Evolutionary conservation across 2,888 invertebrate species (phyloP), one percentile per base, ranked within the genome.

Genomic region (Melanostoma mellinum): DNA sequence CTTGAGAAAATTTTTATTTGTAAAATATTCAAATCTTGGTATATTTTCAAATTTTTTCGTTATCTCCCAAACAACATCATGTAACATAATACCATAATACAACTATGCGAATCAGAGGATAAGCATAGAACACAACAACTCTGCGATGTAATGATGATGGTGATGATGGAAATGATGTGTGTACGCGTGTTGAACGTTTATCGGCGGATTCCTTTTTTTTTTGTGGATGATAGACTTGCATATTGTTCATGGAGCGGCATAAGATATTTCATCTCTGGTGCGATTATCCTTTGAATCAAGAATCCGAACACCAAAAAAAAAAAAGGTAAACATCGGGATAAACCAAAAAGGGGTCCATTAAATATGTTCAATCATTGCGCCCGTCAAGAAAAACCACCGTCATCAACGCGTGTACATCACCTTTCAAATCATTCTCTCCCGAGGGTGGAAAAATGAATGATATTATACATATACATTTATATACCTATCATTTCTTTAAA

Each of bases 301-400:
- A 48, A 53, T 4, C 10, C 20, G 1, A 55, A 38, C 38, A 9
- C 6, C n/a, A 36, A 52, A 35, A 38, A 38, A 46, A 46, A 48
- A 53, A 60, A 68, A 48, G 63, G 63, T 68, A 73, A 79, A 73
- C 77, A 58, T n/a, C 58, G 42, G 65, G 77, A 77, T 82, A 78
- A 78, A 73, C 82, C 82, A 63, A 73, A 77, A 75, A 78, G 73
- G 73, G 78, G 55, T 76, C 73, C 78, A 78, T 74, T 77, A 82
- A 82, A 82, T 82, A 53, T 78, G 82, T 78, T 82, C 77, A 82
- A 82, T 82, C 82, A 78, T 82, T 82, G 82, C 71, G 73, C 32
- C 63, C 72, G 77, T 82, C 72, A 77, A 61, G 72, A 63, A 77
- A 82, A 77, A 63, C 72, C 77, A 71, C 80, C 81, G 68, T 82